Conservation (phyloP, 2,797 vertebrate species). For the Pantherophis alleghaniensis region DNA sequence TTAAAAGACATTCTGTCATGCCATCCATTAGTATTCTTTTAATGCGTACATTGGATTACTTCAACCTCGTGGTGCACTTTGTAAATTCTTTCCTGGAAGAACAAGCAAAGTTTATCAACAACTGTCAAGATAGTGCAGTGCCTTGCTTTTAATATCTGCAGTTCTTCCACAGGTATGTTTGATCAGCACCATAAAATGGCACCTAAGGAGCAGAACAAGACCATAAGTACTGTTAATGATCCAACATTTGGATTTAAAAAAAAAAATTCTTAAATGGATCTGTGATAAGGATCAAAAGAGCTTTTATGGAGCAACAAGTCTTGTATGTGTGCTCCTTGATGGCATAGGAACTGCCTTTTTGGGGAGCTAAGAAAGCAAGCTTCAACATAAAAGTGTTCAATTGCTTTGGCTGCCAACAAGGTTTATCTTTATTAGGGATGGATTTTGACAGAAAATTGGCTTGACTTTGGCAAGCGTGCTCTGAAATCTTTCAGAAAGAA, state of each 20-base stretch:
- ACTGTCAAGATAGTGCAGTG: slow-evolving; percentile 63
- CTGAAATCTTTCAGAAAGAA: background rate
- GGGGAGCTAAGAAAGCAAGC: slow-evolving; percentile 60
- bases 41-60: slow-evolving; percentile 22
- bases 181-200: slow-evolving; percentile 60
- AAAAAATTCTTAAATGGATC: slow-evolving; percentile 47
- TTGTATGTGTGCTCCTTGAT: slow-evolving; percentile 60
- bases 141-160: slow-evolving; percentile 67
- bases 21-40: slow-evolving; percentile 44
- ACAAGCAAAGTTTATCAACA: slow-evolving; percentile 59
- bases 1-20: background rate
- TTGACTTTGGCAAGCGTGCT: background rate
- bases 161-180: slow-evolving; percentile 60
- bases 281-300: slow-evolving; percentile 68
- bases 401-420: slow-evolving; percentile 46
- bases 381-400: slow-evolving; percentile 45
- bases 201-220: slow-evolving; percentile 44
- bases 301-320: slow-evolving; percentile 68
- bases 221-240: slow-evolving; percentile 67
- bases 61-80: slow-evolving; percentile 46
- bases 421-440: slow-evolving; percentile 38
- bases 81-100: slow-evolving; percentile 59
- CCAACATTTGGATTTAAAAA: slow-evolving; percentile 52
- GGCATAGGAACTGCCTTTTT: slow-evolving; percentile 64
- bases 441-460: background rate